Evolutionary conservation across 2,113 vertebrate species (phyloP).

Genomic region (Austrofundulus limnaeus): DNA sequence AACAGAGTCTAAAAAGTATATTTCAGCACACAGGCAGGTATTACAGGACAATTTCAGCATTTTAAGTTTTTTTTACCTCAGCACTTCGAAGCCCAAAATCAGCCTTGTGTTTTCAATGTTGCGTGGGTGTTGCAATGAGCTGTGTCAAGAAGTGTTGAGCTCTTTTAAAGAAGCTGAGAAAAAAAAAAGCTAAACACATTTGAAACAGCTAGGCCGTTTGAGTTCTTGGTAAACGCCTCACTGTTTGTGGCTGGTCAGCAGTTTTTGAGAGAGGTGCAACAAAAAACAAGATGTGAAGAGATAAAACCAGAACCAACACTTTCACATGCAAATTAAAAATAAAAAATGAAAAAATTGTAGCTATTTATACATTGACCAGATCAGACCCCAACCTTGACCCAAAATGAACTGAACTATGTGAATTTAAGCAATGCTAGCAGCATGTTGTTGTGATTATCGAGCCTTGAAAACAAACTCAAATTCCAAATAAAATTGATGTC

Average conservation of each 20-base stretch:
- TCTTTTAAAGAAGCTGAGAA: not conserved
- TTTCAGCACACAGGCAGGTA: not conserved
- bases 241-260: not conserved
- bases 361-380: no score
- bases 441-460: not conserved
- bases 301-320: not conserved
- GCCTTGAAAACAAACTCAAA: not conserved
- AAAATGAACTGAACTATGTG: not conserved
- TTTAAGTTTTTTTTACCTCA: slow-evolving; percentile 15
- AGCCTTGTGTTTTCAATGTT: not conserved
- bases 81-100: slow-evolving; percentile 11
- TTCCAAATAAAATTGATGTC: not conserved
- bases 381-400: not conserved
- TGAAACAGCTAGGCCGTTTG: not conserved
- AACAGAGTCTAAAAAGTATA: not conserved
- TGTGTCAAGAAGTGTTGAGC: not conserved
- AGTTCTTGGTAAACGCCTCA: not conserved
- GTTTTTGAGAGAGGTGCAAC: not conserved
- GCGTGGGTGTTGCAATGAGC: not conserved
- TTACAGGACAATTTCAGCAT: slow-evolving; percentile 12
- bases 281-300: not conserved
- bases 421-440: not conserved
- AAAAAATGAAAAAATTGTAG: no score
- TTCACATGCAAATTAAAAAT: not conserved
- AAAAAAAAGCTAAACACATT: not conserved